These are phyloP conservation scores for Nothura maculosa DNA, from an alignment of 2,797 vertebrate species.

Conservation along the genomic window DNA sequence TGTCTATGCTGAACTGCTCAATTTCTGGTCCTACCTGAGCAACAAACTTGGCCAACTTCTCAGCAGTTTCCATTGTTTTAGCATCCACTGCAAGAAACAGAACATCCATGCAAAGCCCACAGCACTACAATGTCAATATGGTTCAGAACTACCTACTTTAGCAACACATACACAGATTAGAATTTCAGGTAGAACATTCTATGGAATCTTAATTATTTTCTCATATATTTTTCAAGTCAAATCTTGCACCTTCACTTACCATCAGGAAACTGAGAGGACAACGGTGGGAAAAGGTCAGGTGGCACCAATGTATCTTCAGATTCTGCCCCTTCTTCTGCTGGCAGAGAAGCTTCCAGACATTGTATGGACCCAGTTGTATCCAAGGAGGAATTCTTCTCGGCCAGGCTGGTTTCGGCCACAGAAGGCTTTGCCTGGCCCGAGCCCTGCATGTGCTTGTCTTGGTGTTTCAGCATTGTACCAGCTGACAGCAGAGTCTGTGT, in stretches of 20 bases:
- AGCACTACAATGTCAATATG: background rate
- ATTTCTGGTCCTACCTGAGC: slow-evolving; percentile 86
- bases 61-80: slow-evolving; percentile 84
- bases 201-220: background rate
- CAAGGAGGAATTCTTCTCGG: background rate
- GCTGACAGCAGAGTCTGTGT: slow-evolving; percentile 75
- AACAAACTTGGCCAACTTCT: slow-evolving; percentile 84
- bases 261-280: slow-evolving; percentile 52
- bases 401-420: background rate
- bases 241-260: slow-evolving; percentile 59
- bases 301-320: background rate
- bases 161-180: background rate
- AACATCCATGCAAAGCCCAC: background rate
- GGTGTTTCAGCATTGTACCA: slow-evolving; percentile 55
- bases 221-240: background rate
- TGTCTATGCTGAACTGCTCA: slow-evolving; percentile 86
- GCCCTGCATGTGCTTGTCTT: slow-evolving; percentile 8
- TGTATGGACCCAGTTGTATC: background rate
- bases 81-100: slow-evolving; percentile 77
- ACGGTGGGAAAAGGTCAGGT: slow-evolving; percentile 5
- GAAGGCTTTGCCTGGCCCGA: background rate
- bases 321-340: background rate
- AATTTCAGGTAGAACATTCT: background rate
- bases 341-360: background rate
- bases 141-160: background rate